Evolutionary conservation across 2,888 invertebrate genomes (phyloP).

Genomic region (Spodoptera picta): DNA sequence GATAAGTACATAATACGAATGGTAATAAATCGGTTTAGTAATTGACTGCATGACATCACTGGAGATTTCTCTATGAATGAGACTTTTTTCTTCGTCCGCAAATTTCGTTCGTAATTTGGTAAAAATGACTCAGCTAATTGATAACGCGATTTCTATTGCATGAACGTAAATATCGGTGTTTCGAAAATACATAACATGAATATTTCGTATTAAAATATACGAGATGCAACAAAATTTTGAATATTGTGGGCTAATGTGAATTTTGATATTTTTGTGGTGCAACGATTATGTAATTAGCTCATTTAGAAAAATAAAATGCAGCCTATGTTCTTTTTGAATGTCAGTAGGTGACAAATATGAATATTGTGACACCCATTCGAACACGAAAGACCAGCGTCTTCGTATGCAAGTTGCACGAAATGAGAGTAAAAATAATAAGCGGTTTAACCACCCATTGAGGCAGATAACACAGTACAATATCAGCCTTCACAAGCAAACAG

Average conservation of each 20-base stretch:
- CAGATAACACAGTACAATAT: not conserved
- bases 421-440: too few species aligned
- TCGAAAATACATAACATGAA: conserved; percentile 5
- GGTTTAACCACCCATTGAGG: not conserved
- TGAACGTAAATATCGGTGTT: not conserved
- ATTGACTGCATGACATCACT: conserved; percentile 25
- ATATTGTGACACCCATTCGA: too few species aligned
- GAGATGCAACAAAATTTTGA: not conserved
- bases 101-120: not conserved
- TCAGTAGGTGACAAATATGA: too few species aligned
- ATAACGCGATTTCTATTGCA: conserved; percentile 22
- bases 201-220: not conserved
- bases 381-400: too few species aligned
- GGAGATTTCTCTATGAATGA: conserved; percentile 16
- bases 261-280: too few species aligned
- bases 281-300: too few species aligned
- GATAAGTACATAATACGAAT: conserved; percentile 5
- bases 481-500: not conserved
- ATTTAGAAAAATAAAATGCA: too few species aligned
- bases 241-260: too few species aligned
- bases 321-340: too few species aligned
- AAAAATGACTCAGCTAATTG: conserved; percentile 6
- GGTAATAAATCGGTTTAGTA: conserved; percentile 4
- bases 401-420: too few species aligned
- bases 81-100: not conserved